phyloP scores from a whole-genome alignment of 2,797 vertebrate genomes.

The Xiphophorus birchmanni region DNA sequence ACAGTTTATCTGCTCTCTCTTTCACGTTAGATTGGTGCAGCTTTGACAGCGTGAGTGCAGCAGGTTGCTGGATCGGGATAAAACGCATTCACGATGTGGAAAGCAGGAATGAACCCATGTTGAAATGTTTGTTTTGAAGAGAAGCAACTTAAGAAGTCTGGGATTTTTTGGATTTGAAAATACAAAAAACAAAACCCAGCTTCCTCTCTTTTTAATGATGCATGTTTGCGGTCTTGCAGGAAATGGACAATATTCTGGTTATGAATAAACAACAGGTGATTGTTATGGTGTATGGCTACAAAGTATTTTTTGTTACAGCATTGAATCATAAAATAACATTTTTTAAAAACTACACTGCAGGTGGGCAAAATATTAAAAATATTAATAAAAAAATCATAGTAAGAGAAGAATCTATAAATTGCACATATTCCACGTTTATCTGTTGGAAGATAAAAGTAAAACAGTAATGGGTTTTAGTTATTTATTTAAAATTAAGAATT shows the following conservation, averaged over 20 bases:
- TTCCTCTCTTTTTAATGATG: not conserved
- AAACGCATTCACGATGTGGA: not conserved
- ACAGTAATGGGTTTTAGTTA: not conserved
- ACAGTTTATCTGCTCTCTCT: not conserved
- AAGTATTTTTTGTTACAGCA: not conserved
- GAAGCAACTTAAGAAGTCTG: not conserved
- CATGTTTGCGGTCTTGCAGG: not conserved
- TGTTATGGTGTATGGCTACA: not conserved
- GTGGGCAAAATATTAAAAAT: not conserved
- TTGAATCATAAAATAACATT: not conserved
- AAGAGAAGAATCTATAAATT: not conserved
- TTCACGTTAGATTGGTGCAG: not conserved
- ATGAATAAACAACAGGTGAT: not conserved
- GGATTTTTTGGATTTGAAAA: not conserved
- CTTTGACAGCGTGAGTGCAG: not conserved
- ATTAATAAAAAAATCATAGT: not conserved
- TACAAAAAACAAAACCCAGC: not conserved
- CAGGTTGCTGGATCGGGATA: not conserved
- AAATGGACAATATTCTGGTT: not conserved
- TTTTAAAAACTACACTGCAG: not conserved
- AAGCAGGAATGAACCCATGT: not conserved
- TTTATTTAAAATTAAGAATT: not conserved
- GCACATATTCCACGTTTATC: not conserved
- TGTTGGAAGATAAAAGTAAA: not conserved
- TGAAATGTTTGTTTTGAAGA: not conserved